Conservation (phyloP, 30 jellyfish, hydroid and myxozoan species). For the Cassiopea andromeda region DNA sequence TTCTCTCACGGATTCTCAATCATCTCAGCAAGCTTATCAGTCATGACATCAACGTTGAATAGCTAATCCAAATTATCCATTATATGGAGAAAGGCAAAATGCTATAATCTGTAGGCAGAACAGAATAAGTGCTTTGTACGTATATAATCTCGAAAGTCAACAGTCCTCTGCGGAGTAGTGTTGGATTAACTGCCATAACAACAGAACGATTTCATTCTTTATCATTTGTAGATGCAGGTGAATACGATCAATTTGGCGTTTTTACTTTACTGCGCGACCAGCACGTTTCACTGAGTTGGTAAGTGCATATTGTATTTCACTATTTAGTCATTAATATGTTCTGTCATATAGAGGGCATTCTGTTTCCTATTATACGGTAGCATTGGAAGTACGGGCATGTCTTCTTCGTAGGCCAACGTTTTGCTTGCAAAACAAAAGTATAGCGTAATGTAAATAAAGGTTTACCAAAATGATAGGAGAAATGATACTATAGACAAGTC, state of each 20-base stretch:
- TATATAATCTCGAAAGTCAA: not conserved
- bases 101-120: too few species aligned
- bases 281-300: not conserved
- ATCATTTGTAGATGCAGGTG: conserved; percentile 6
- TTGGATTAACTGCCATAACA: conserved; percentile 67
- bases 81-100: too few species aligned
- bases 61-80: too few species aligned
- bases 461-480: not conserved
- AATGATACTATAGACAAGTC: not conserved
- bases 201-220: conserved; percentile 33
- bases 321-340: not conserved
- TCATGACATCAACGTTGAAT: too few species aligned
- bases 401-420: conserved; percentile 5
- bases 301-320: not conserved
- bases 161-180: conserved; percentile 37
- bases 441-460: conserved; percentile 6
- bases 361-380: too few species aligned
- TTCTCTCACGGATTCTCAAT: too few species aligned
- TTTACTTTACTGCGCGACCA: not conserved
- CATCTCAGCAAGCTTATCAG: too few species aligned
- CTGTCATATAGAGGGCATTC: not conserved
- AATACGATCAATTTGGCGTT: not conserved
- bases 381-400: not conserved
- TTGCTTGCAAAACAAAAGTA: not conserved
- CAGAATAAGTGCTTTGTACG: not conserved